Conservation (phyloP, 2,113 vertebrate species). For the Mesoclemmys tuberculata region DNA sequence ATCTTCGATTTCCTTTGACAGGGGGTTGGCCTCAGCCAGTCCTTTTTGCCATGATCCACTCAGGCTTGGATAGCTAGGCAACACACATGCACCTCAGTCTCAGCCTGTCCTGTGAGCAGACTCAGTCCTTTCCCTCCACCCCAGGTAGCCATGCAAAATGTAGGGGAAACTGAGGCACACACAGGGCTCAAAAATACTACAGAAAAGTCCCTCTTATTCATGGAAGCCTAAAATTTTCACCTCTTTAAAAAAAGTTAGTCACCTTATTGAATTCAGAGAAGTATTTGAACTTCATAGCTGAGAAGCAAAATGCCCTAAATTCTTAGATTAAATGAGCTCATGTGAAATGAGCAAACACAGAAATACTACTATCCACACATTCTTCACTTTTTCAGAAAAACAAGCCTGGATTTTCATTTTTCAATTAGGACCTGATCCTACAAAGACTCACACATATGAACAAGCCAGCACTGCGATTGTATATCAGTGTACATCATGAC, state of each 20-base stretch:
- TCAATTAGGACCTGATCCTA: neutral
- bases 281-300: neutral
- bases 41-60: too few species aligned
- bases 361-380: neutral
- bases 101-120: too few species aligned
- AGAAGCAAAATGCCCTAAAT: neutral
- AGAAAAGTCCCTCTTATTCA: neutral
- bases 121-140: too few species aligned
- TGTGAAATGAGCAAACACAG: neutral
- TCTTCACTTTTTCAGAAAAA: neutral
- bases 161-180: neutral
- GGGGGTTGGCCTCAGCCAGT: too few species aligned
- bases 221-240: too few species aligned
- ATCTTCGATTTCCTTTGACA: neutral
- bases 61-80: too few species aligned
- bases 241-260: neutral
- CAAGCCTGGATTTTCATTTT: neutral
- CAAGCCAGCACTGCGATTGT: too few species aligned
- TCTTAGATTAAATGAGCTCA: neutral
- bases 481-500: too few species aligned
- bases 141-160: too few species aligned
- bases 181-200: neutral
- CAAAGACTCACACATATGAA: too few species aligned
- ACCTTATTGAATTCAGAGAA: neutral
- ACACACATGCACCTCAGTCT: too few species aligned